Conservation (phyloP, 2,888 invertebrate genomes). For the Drosophila basisetae region DNA sequence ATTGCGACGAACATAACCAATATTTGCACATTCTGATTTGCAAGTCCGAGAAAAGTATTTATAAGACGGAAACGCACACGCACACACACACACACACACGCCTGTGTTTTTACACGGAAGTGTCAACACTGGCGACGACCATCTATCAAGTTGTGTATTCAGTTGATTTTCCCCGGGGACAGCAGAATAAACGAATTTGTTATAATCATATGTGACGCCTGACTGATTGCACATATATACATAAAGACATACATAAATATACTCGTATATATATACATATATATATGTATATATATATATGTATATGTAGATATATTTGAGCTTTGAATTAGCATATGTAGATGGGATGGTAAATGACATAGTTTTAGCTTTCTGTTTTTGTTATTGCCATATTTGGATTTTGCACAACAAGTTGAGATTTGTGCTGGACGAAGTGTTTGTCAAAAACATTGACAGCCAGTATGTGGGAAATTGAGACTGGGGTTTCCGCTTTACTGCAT, state of each 20-base stretch:
- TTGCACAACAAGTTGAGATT: constrained; percentile 27
- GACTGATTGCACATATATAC: constrained; percentile 23
- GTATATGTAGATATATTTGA: background rate
- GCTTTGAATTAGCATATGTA: constrained; percentile 7
- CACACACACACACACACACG: background rate
- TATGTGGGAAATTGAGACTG: constrained; percentile 16
- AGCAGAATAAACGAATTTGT: constrained; percentile 49
- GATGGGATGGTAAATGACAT: constrained; percentile 1
- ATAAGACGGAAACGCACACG: constrained; percentile 1
- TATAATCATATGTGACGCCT: constrained; percentile 57
- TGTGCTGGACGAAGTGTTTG: constrained; percentile 31
- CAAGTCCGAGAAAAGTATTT: constrained; percentile 7
- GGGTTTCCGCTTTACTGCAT: constrained; percentile 12
- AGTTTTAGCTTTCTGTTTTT: constrained; percentile 4
- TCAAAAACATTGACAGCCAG: constrained; percentile 36
- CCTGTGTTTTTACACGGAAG: background rate
- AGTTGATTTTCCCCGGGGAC: constrained; percentile 18
- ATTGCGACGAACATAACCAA: background rate
- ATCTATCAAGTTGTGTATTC: constrained; percentile 30
- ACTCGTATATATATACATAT: background rate
- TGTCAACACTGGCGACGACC: constrained; percentile 24
- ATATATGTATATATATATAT: background rate
- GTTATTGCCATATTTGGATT: constrained; percentile 13
- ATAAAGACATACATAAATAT: background rate
- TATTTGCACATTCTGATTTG: background rate